Percentiles rank a stretch among this genome's conserved stretches.
Evolutionary conservation across 2,888 invertebrate species (phyloP).

Genomic region (Dendrolimus houi): DNA sequence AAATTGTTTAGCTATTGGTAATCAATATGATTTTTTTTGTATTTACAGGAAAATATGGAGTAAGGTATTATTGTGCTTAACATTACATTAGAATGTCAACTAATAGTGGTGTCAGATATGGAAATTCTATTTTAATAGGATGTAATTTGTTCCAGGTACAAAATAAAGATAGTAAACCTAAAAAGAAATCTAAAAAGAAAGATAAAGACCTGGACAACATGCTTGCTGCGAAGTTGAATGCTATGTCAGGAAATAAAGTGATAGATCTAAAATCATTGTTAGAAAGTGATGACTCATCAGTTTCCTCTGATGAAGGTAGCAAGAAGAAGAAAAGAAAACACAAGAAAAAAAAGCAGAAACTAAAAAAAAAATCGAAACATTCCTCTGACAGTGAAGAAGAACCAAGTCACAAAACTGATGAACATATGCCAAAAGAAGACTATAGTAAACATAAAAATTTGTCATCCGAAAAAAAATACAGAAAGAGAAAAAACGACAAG

Average conservation of each 20-base stretch:
- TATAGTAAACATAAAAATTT: neutral
- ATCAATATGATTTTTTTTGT: no score
- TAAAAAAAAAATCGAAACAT: slow-evolving; percentile 31
- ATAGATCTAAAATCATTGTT: slow-evolving; percentile 51
- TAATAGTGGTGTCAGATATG: no score
- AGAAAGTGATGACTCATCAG: slow-evolving; percentile 46
- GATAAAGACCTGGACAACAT: slow-evolving; percentile 79
- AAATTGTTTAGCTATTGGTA: no score
- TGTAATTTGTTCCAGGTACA: slow-evolving; percentile 35
- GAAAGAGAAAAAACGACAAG: neutral
- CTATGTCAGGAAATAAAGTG: slow-evolving; percentile 68
- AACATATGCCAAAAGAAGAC: neutral
- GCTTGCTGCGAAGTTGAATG: slow-evolving; percentile 82
- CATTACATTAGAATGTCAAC: no score
- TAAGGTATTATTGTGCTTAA: no score
- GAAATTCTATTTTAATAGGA: no score
- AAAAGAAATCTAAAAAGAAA: slow-evolving; percentile 61
- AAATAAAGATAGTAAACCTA: slow-evolving; percentile 64
- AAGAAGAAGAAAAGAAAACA: slow-evolving; percentile 37
- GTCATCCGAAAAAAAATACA: neutral
- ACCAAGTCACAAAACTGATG: slow-evolving; percentile 9
- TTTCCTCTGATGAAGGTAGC: slow-evolving; percentile 32
- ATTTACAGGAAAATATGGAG: no score
- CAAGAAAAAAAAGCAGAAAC: slow-evolving; percentile 37
- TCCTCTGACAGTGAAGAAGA: slow-evolving; percentile 17